These are phyloP conservation scores for Luehdorfia chinensis DNA, from an alignment of 1,140 invertebrate species.

Conservation along the genomic window DNA sequence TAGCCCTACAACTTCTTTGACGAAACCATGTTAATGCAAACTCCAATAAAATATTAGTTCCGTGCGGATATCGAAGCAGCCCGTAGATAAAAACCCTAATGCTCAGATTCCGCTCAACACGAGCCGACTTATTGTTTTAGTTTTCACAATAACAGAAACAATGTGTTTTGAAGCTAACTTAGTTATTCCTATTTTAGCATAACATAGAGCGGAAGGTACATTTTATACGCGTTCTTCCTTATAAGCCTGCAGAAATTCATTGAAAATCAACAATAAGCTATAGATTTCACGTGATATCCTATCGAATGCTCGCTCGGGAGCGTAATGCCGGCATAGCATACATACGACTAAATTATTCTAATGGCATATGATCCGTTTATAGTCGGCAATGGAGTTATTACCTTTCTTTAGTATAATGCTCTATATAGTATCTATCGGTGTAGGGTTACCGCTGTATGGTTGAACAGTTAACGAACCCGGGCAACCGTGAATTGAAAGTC, in stretches of 20 bases:
- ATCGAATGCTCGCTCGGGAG: conserved; percentile 26
- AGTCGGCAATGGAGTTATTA: conserved; percentile 2
- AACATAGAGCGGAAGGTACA: background rate
- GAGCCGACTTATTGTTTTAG: too few relatives aligned
- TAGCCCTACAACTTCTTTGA: too few relatives aligned
- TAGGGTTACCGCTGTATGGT: too few relatives aligned
- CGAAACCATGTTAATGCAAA: too few relatives aligned
- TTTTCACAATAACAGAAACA: too few relatives aligned
- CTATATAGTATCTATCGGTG: background rate
- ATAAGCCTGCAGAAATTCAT: conserved; percentile 20
- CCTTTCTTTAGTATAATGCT: conserved; percentile 9
- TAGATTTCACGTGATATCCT: conserved; percentile 37
- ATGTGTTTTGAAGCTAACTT: too few relatives aligned
- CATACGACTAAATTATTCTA: conserved; percentile 46
- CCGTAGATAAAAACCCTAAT: too few relatives aligned
- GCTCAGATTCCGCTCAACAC: too few relatives aligned
- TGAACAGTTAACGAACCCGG: too few relatives aligned
- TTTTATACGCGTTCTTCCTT: background rate
- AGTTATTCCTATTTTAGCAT: background rate
- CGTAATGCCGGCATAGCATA: conserved; percentile 32
- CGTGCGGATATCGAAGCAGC: too few relatives aligned
- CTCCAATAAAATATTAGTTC: too few relatives aligned
- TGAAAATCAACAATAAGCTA: conserved; percentile 31
- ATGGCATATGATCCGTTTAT: conserved; percentile 22
- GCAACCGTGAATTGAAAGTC: too few relatives aligned